Conservation (phyloP, 2,797 vertebrate genomes). For the Pseudochirops corinnae region DNA sequence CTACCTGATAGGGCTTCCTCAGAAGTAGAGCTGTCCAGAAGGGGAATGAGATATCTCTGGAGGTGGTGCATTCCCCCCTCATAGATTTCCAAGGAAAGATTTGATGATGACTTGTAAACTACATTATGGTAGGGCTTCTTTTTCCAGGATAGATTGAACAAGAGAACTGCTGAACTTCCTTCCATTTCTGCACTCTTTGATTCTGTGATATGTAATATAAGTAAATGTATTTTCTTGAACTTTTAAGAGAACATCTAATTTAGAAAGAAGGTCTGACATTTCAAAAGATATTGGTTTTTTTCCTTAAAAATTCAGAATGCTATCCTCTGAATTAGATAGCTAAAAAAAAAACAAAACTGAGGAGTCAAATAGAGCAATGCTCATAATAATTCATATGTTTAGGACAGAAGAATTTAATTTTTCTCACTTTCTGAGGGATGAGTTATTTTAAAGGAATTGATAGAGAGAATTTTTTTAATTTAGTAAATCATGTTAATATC, state of each 20-base stretch:
- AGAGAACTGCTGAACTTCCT: not conserved
- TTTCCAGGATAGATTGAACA: not conserved
- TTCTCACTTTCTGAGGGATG: not conserved
- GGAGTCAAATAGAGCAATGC: not conserved
- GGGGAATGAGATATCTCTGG: not conserved
- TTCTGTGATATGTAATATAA: not conserved
- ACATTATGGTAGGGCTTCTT: not conserved
- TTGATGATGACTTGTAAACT: not conserved
- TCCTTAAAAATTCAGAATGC: not conserved
- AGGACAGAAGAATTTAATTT: not conserved
- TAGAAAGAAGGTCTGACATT: not conserved
- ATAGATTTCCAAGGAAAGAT: not conserved
- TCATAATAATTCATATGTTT: not conserved
- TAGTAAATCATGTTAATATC: not conserved
- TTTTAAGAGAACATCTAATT: not conserved
- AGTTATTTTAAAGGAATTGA: not conserved
- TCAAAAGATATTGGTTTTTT: not conserved
- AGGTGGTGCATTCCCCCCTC: not conserved
- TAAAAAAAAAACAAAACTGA: not conserved
- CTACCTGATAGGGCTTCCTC: not conserved
- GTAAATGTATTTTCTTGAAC: not conserved
- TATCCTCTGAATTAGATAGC: not conserved
- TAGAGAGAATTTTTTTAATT: not conserved
- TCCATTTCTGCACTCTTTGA: not conserved
- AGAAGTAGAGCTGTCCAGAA: not conserved